A percentile compares a stretch with the other conserved stretches of the same genome.
Conservation (phyloP, 2,797 vertebrate species). For the Tamandua tetradactyla region DNA sequence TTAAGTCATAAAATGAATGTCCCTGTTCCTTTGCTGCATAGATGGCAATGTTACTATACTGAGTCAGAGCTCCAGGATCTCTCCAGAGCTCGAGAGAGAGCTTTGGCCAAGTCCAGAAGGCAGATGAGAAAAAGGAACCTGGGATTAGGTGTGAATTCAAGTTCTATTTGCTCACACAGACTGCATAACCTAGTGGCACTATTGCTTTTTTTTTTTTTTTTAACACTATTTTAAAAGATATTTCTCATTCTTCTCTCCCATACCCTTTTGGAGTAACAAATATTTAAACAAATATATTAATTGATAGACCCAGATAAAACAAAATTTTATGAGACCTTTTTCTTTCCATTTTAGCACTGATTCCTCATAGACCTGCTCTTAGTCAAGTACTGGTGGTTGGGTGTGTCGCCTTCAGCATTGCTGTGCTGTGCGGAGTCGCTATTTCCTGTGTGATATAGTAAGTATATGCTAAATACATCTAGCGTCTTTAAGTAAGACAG, state of each 20-base stretch:
- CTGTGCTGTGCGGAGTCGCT: slow-evolving; percentile 35
- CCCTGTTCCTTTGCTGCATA: neutral
- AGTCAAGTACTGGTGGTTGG: slow-evolving; percentile 49
- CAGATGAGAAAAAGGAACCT: neutral
- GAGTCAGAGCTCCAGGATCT: too few relatives aligned
- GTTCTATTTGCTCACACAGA: neutral
- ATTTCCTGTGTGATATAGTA: slow-evolving; percentile 55
- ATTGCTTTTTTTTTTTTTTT: neutral
- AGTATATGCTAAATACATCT: neutral
- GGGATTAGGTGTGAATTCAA: neutral
- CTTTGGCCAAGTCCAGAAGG: neutral
- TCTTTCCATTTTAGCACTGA: slow-evolving; percentile 10
- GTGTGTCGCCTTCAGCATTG: neutral
- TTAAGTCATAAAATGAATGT: neutral
- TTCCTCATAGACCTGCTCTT: slow-evolving; percentile 18
- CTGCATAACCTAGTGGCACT: neutral
- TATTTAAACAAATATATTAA: neutral
- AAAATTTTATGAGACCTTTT: neutral
- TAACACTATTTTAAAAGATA: neutral
- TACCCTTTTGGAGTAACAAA: neutral
- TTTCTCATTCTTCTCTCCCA: slow-evolving; percentile 9
- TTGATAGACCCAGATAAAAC: neutral
- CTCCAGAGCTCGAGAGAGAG: neutral
- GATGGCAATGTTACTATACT: neutral
- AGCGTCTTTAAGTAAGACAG: neutral